Conservation (phyloP, 2,888 invertebrate species). For the Tenthredo amoena region DNA sequence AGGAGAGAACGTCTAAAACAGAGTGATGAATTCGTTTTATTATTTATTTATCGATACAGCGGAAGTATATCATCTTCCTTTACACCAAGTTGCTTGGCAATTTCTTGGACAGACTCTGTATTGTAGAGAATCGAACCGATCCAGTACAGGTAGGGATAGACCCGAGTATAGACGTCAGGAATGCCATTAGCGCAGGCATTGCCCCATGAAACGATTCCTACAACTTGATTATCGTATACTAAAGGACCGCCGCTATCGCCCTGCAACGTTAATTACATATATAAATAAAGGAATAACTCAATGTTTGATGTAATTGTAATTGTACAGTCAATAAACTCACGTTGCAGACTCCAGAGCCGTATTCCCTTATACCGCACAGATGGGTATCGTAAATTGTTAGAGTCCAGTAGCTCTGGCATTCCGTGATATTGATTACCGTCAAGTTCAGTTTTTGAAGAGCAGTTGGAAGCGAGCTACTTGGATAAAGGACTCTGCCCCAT, state of each 20-base stretch:
- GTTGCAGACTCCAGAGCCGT: constrained; percentile 41
- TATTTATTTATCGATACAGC: not conserved
- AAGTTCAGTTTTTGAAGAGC: constrained; percentile 54
- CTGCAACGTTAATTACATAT: not conserved
- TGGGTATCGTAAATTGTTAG: constrained; percentile 24
- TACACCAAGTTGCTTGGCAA: not conserved
- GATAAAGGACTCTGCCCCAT: constrained; percentile 51
- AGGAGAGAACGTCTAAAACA: not conserved
- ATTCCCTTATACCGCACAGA: constrained; percentile 4
- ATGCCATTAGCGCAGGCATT: constrained; percentile 38
- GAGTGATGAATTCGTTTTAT: not conserved
- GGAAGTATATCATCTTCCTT: not conserved
- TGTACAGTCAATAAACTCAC: not conserved
- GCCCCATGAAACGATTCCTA: constrained; percentile 54
- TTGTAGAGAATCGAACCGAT: constrained; percentile 40
- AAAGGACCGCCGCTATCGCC: constrained; percentile 52
- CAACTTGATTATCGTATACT: constrained; percentile 33
- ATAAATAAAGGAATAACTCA: not conserved
- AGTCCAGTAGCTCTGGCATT: constrained; percentile 49
- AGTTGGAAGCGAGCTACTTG: constrained; percentile 54
- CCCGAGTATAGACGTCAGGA: constrained; percentile 53
- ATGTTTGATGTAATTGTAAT: not conserved
- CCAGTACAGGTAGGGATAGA: constrained; percentile 44
- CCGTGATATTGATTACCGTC: constrained; percentile 46
- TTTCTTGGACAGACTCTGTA: not conserved